Percentiles rank a stretch among this genome's conserved stretches.
Conservation (phyloP, 2,888 invertebrate species). For the Julus scanicus region DNA sequence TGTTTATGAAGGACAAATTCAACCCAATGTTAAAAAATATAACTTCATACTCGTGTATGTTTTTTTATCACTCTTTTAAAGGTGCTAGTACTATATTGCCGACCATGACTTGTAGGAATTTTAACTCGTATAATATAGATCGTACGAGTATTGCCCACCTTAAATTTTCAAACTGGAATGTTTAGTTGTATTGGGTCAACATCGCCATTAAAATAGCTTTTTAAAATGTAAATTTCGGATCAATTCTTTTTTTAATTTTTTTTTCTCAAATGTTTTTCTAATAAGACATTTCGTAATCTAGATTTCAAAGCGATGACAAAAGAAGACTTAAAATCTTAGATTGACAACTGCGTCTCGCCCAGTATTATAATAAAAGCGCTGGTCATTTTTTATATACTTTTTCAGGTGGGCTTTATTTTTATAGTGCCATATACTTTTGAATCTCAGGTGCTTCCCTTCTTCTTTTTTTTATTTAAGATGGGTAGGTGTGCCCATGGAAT, state of each 20-base stretch:
- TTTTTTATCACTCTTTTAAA: conserved; percentile 7
- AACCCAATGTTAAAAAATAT: conserved; percentile 18
- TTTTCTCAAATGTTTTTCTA: neutral
- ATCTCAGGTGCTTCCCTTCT: neutral
- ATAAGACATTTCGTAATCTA: neutral
- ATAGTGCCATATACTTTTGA: conserved; percentile 20
- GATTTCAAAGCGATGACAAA: conserved; percentile 14
- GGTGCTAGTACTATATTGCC: neutral
- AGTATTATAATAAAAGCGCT: neutral
- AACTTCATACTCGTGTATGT: neutral
- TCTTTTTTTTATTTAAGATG: conserved; percentile 1
- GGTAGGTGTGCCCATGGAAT: neutral
- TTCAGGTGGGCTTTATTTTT: conserved; percentile 12
- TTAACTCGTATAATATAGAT: neutral
- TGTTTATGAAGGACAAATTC: conserved; percentile 6
- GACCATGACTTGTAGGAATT: conserved; percentile 18
- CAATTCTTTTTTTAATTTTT: neutral
- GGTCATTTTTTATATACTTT: neutral
- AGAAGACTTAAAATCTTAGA: conserved; percentile 9
- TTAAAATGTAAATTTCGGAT: conserved; percentile 11
- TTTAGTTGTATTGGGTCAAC: conserved; percentile 6
- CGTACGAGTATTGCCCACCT: conserved; percentile 12
- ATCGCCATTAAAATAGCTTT: neutral
- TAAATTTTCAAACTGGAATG: conserved; percentile 31
- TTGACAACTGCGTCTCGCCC: conserved; percentile 16